A percentile compares a stretch with the other conserved stretches of the same genome.
phyloP scores from a whole-genome alignment of 2,113 vertebrate genomes.

The Holacanthus passer region DNA sequence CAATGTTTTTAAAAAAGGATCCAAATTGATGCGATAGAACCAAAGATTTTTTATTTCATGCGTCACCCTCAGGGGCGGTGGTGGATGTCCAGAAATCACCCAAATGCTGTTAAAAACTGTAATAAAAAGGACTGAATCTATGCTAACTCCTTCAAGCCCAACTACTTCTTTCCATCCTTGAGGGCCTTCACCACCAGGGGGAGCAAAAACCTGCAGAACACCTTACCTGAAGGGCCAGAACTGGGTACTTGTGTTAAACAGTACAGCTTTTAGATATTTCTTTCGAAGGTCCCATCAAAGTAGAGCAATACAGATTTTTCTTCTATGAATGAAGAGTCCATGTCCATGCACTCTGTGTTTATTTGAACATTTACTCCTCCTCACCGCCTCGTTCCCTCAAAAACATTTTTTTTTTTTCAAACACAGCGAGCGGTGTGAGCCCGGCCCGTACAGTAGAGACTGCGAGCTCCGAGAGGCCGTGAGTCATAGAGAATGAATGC shows the following conservation, averaged over 20 bases:
- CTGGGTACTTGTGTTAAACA: not conserved
- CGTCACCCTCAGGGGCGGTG: not conserved
- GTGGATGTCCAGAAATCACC: conserved; percentile 9
- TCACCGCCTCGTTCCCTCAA: not conserved
- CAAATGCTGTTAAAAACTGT: no score
- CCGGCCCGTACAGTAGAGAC: conserved; percentile 31
- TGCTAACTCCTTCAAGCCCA: conserved; percentile 16
- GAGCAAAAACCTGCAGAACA: conserved; percentile 36
- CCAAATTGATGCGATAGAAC: not conserved
- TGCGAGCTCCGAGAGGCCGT: conserved; percentile 47
- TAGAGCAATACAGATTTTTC: not conserved
- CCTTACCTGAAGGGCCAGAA: conserved; percentile 5
- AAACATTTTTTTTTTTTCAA: not conserved
- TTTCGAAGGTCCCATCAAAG: not conserved
- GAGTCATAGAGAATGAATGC: conserved; percentile 72
- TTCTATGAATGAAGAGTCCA: no score
- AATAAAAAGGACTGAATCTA: not conserved
- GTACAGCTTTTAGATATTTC: conserved; percentile 5
- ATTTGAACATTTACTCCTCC: conserved; percentile 34
- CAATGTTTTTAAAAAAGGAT: not conserved
- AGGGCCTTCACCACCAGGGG: conserved; percentile 53
- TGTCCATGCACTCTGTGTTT: conserved; percentile 17
- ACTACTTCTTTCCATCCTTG: conserved; percentile 2
- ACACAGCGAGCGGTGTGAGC: conserved; percentile 16
- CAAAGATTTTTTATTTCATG: not conserved